phyloP scores from a whole-genome alignment of 2,888 invertebrate species.

The Himalopsyche anomala region DNA sequence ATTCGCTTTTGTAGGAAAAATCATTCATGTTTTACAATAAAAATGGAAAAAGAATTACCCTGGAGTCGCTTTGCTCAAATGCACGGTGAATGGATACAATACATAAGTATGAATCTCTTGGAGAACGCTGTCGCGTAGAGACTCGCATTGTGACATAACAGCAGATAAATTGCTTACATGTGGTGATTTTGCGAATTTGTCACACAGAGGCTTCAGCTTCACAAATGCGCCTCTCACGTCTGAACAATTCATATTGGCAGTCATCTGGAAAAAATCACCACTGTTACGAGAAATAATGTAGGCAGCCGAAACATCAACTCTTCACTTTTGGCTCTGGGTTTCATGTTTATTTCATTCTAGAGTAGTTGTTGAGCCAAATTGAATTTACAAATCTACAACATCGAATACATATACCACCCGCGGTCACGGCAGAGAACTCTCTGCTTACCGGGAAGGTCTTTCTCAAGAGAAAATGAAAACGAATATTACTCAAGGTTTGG shows the following conservation, averaged over 20 bases:
- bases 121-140: constrained; percentile 71
- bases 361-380: too few relatives aligned
- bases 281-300: too few relatives aligned
- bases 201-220: constrained; percentile 76
- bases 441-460: too few relatives aligned
- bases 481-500: too few relatives aligned
- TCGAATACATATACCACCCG: too few relatives aligned
- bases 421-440: too few relatives aligned
- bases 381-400: too few relatives aligned
- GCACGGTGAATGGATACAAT: constrained; percentile 74
- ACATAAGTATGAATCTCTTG: constrained; percentile 77
- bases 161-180: constrained; percentile 70
- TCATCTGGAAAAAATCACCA: not conserved
- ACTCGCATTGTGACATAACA: constrained; percentile 69
- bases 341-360: too few relatives aligned
- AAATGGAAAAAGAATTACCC: constrained; percentile 66
- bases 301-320: too few relatives aligned
- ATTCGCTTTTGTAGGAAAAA: not conserved
- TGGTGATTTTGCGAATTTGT: constrained; percentile 75
- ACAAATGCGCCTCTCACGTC: constrained; percentile 66
- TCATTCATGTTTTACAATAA: not conserved
- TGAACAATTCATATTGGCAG: constrained; percentile 53
- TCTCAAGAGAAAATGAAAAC: too few relatives aligned
- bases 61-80: constrained; percentile 68
- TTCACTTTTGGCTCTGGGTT: too few relatives aligned